Evolutionary conservation across 2,113 vertebrate genomes (phyloP), one percentile per base, ranked within the genome.

Genomic region (Pithys albifrons): DNA sequence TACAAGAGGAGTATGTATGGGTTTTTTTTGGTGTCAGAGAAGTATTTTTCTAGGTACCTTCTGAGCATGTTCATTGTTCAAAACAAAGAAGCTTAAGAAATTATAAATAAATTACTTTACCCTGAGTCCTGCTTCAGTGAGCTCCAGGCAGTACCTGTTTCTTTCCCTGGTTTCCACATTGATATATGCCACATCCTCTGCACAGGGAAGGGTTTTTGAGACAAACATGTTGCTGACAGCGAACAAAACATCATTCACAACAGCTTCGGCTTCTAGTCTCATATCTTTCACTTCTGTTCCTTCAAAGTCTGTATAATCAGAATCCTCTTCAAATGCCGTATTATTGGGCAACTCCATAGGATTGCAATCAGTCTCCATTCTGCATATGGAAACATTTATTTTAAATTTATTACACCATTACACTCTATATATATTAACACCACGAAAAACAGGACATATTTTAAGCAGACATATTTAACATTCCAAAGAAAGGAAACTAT

Each of bases 161-260:
- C 98, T 98, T 91, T 99, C 99, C 85, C 98, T 98, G 1, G 98
- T 99, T 97, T 99, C 98, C 96, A 99, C 98, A 2, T 99, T 99
- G 87, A 99, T 99, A 81, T 99, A 99, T 14, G 99, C 99, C 93
- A 99, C 96, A 6, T 99, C 99, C 28, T 98, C 98, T 2, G 98
- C 98, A 62, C 98, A 99, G 85, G 93, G 98, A 90, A 99, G 98
- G 72, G 69, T 98, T 89, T 99, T 98, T 1, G 99, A 99, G 92
- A 99, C 99, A 85, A 98, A 98, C 99, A 99, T 99, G 96, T 98
- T 98, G 62, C 97, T 94, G 14, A 99, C 99, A 1, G 99, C 99
- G 15, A 99, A 99, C n/a, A 99, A 97, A 46, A 99, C 99, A 29
- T 99, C 99, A 20, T 98, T 99, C 49, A 99, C 99, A 54, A 99